Base-by-base conservation (phyloP, 37 sponge, comb jelly and placozoan genomes). In the Cliona cf. orientalis region DNA sequence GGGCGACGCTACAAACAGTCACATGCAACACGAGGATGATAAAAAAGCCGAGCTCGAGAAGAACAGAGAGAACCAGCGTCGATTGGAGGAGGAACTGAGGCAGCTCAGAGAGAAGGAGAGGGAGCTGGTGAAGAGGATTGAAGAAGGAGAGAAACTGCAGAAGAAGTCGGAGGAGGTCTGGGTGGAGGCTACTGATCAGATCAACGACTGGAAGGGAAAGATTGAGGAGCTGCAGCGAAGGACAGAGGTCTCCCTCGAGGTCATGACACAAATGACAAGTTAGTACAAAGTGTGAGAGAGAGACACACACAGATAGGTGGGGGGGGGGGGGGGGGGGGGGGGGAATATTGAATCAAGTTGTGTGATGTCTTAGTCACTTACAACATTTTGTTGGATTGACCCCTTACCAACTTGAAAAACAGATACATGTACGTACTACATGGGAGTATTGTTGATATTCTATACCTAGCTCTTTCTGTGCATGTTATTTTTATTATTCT, bases 201-300 rank as follows among this genome's bases (percentile, higher is more conserved):
- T 80, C 42, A 26, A 58, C 4, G 79, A 71, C 5, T 85, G 86
- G 86, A 69, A 41, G 39, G 63, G 11, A 0, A 70, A 78, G 39
- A 85, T 85, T 33, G 65, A 35, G n/a, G 55, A 66, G 14, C 86
- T 85, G 19, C 25, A 60, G 60, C 0, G 43, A 4, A 59, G 70
- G 2, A 68, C 72, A 5, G 60, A 77, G 11, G 70, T 79, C 57
- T 76, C 79, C 31, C 71, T 85, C 35, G 4, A 59, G 31, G 58
- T 85, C 23, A 71, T 85, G 59, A 25, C 41, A 0, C 33, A 58
- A 12, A 78, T 85, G 79, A 29, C 32, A 68, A 53, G 86, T 85
- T n/a, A 25, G 83, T 31, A 28, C 6, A n/a, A 25, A 6, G 53
- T 49, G n/a, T n/a, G n/a, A n/a, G n/a, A n/a, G n/a, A n/a, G n/a